Evolutionary conservation across 92 coral and sea anemone species (phyloP).

Genomic region (Diadumene lineata): DNA sequence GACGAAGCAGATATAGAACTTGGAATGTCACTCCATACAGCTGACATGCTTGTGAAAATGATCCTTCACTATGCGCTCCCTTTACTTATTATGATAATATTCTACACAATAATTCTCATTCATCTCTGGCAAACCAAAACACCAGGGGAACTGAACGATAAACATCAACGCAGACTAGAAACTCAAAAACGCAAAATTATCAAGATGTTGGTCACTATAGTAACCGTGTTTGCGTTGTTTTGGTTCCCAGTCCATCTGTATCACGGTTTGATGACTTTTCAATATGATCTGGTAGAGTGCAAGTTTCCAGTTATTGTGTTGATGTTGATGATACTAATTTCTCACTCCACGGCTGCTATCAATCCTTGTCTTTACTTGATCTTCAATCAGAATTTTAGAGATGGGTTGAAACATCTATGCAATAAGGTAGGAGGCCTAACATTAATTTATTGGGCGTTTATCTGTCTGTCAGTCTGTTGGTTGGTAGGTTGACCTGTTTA

Average conservation of each 20-base stretch:
- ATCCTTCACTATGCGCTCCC: constrained; percentile 59
- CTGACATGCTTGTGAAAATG: constrained; percentile 54
- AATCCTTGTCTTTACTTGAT: constrained; percentile 73
- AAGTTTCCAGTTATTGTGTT: constrained; percentile 23
- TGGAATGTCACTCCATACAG: neutral
- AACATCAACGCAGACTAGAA: constrained; percentile 53
- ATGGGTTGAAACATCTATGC: constrained; percentile 36
- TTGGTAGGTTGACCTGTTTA: no score
- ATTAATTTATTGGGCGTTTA: neutral
- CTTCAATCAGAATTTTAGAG: constrained; percentile 69
- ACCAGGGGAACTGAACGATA: constrained; percentile 53
- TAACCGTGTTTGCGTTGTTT: constrained; percentile 63
- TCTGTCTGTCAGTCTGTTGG: no score
- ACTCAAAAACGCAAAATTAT: constrained; percentile 64
- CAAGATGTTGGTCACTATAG: constrained; percentile 67
- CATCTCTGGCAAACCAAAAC: constrained; percentile 67
- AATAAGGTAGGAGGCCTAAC: constrained; percentile 22
- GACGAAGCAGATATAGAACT: constrained; percentile 6
- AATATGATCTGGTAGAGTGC: constrained; percentile 24
- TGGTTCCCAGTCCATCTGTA: constrained; percentile 73
- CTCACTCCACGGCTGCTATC: constrained; percentile 69
- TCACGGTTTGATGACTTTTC: constrained; percentile 35
- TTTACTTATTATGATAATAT: constrained; percentile 56
- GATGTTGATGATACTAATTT: constrained; percentile 30
- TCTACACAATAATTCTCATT: constrained; percentile 50